Percentiles rank a stretch among this genome's conserved stretches.
Conservation (phyloP, 2,113 vertebrate genomes). For the Propithecus coquereli region DNA sequence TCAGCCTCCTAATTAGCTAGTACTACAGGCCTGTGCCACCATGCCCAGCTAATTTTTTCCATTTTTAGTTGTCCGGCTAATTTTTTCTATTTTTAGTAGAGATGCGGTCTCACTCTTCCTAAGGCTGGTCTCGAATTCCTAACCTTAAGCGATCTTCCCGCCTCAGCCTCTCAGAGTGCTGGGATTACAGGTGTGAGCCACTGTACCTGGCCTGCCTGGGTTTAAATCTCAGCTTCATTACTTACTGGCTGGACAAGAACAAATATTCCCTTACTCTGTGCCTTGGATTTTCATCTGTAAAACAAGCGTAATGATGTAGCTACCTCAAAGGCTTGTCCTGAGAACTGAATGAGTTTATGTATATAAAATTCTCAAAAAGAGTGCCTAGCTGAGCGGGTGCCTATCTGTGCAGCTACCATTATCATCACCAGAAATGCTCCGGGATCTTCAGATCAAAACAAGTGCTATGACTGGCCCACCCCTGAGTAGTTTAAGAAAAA, state of each 20-base stretch:
- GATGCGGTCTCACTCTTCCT: too few relatives aligned
- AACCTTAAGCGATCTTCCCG: too few relatives aligned
- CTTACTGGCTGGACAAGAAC: background rate
- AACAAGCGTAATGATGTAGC: background rate
- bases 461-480: background rate
- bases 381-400: fast-evolving
- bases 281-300: background rate
- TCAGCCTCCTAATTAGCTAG: background rate
- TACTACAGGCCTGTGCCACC: background rate
- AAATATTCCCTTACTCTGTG: background rate
- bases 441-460: background rate
- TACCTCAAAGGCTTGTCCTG: background rate
- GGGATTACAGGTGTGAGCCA: too few relatives aligned
- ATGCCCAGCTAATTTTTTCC: background rate
- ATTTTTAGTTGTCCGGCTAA: too few relatives aligned
- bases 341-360: background rate
- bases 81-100: too few relatives aligned
- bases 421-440: background rate
- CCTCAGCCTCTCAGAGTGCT: too few relatives aligned
- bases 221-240: background rate
- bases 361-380: background rate
- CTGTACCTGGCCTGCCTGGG: too few relatives aligned
- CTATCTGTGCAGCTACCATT: fast-evolving
- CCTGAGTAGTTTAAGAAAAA: background rate
- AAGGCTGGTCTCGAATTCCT: too few relatives aligned